Conservation (phyloP, 2,113 vertebrate species). For the Tautogolabrus adspersus region DNA sequence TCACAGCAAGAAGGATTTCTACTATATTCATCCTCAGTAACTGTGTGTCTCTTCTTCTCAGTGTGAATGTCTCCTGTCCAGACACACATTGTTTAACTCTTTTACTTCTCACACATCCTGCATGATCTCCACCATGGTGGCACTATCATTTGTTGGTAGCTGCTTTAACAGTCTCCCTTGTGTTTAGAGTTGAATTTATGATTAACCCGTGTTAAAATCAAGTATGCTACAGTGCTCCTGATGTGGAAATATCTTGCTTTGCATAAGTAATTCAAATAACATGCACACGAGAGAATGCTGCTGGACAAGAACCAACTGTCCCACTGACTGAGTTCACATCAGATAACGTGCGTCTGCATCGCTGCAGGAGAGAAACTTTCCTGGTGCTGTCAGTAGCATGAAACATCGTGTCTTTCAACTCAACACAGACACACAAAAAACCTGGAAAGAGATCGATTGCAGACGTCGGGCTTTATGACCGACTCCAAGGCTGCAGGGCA, state of each 20-base stretch:
- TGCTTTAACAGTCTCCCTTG: not conserved
- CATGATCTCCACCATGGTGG: too few relatives aligned
- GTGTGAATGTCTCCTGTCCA: too few relatives aligned
- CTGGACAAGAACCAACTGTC: conserved; percentile 16
- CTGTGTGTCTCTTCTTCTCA: too few relatives aligned
- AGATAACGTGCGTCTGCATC: not conserved
- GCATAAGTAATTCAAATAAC: not conserved
- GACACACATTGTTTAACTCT: not conserved
- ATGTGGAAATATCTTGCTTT: not conserved
- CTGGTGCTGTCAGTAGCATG: conserved; percentile 15
- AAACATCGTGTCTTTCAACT: not conserved
- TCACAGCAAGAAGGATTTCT: too few relatives aligned
- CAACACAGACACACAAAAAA: not conserved
- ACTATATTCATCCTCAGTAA: too few relatives aligned
- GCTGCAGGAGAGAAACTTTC: not conserved
- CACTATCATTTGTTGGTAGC: not conserved
- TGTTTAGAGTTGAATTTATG: not conserved
- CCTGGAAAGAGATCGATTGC: not conserved
- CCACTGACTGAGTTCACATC: not conserved
- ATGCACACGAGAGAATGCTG: not conserved
- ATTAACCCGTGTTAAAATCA: conserved; percentile 9
- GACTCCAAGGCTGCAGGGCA: not conserved
- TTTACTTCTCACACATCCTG: not conserved
- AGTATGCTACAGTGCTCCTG: not conserved
- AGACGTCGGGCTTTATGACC: conserved; percentile 4